Base-by-base conservation (phyloP, 2,797 vertebrate genomes). In the Gymnopithys bicolor region DNA sequence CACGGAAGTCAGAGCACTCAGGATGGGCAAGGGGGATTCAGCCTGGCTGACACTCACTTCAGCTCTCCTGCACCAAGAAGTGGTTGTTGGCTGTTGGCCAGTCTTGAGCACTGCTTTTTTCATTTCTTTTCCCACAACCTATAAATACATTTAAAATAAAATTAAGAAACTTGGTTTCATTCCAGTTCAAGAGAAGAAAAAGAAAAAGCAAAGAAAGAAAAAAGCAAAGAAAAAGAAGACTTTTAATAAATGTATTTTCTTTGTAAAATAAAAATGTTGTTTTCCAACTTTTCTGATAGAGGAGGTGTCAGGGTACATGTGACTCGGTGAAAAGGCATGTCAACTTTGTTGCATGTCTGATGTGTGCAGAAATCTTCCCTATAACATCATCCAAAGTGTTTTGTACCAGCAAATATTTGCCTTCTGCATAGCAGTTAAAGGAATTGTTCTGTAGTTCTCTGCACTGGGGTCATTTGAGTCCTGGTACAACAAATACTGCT, bases 81-180 rank as follows among this genome's bases (percentile, higher is more conserved):
- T 77, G 45, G 79, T 80, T 1, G 0, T 25, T 77, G 75, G 84
- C 84, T 60, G 7, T 60, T 87, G 67, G 70, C 86, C 90, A 94
- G 43, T 46, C n/a, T 83, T 1, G 1, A 76, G 63, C 55, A 35
- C 35, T 70, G 45, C 45, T 93, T 53, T 87, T 92, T 90, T 71
- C 13, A 85, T 92, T 91, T 89, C 19, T 77, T 92, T 90, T 85
- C 68, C 49, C 56, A 89, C 71, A 91, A 56, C 19, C 51, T 89
- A 90, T 55, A 94, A 93, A 90, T 90, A 75, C 8, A 91, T 85
- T 91, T 89, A 87, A 89, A 93, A 64, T 87, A 87, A 93, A 93
- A 93, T 46, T 30, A 74, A 92, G 33, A 77, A 92, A 56, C 41
- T 63, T 83, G 68, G 28, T 76, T 92, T 89, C n/a, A 49, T 67